phyloP scores from a whole-genome alignment of 1,140 invertebrate genomes.

The Macrotrachela quadricornifera region DNA sequence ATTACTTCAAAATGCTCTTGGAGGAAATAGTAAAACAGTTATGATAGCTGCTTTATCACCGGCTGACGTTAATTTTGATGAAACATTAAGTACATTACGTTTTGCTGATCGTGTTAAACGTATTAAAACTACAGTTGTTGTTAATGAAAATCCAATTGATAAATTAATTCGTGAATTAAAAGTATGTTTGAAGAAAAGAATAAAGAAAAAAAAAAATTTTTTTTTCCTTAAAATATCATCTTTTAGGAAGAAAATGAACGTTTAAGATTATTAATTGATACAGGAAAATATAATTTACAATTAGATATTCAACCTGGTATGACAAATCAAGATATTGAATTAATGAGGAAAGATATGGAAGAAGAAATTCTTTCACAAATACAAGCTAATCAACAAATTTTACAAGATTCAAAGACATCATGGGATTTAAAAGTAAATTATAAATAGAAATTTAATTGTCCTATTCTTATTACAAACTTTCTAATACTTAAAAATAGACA shows the following conservation, averaged over 20 bases:
- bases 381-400: slow-evolving; percentile 22
- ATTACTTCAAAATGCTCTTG: slow-evolving; percentile 41
- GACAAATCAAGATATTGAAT: slow-evolving; percentile 17
- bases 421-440: slow-evolving; percentile 1
- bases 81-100: slow-evolving; percentile 35
- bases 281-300: slow-evolving; percentile 14
- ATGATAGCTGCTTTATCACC: slow-evolving; percentile 31
- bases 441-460: too few relatives aligned
- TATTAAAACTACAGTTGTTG: slow-evolving; percentile 79
- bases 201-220: too few relatives aligned
- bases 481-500: too few relatives aligned
- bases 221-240: background rate
- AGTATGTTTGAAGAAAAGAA: slow-evolving; percentile 10
- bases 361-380: slow-evolving; percentile 28
- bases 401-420: slow-evolving; percentile 13
- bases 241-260: slow-evolving; percentile 40
- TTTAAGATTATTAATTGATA: slow-evolving; percentile 28
- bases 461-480: too few relatives aligned
- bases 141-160: slow-evolving; percentile 45
- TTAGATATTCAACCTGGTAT: slow-evolving; percentile 4
- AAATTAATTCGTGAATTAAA: slow-evolving; percentile 29
- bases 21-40: slow-evolving; percentile 37
- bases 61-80: slow-evolving; percentile 31
- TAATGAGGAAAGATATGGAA: slow-evolving; percentile 25
- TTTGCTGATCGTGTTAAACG: slow-evolving; percentile 94